Evolutionary conservation across 2,113 vertebrate species (phyloP), one percentile per base, ranked within the genome.

Genomic region (Myotis lucifugus): DNA sequence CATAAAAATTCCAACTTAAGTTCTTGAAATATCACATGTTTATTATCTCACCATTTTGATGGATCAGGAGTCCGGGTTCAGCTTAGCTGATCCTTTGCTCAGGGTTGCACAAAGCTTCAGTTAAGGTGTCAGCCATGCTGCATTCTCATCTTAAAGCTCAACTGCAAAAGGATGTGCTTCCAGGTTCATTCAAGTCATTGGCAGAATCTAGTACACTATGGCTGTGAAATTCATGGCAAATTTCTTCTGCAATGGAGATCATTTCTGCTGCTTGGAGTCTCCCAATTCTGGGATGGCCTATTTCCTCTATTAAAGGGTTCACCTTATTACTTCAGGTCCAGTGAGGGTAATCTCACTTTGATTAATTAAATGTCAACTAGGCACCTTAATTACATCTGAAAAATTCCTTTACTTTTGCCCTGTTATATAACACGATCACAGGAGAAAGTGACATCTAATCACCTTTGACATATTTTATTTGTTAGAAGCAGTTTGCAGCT

Each of bases 341-440:
- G 56, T 52, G 61, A 78, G 1, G n/a, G 85, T 85, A 73, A 74
- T 64, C 9, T 85, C 4, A 8, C 7, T 81, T 93, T 82, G 46
- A 91, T 82, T 56, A 64, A 72, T 96, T 89, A 66, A 90, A 93
- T 88, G 37, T 72, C 7, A 59, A 40, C 37, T 66, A 67, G 10
- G 6, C 27, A 70, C 2, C 15, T 92, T 82, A 85, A 95, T 85
- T 64, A 52, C 18, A 73, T 84, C 29, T 91, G 48, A 95, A 88
- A 83, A 40, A 15, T 52, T 50, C 42, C 46, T 95, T 94, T 2
- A 42, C 17, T 2, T 90, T 87, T 92, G 48, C 2, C 46, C 21
- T 86, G 14, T 76, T 78, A 69, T 72, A 37, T 69, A 84, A 91
- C 17, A 89, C 9, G 59, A 40, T 87, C 13, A 79, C 40, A 56